Conservation (phyloP, 2,888 invertebrate species). For the Erpobdella octoculata region DNA sequence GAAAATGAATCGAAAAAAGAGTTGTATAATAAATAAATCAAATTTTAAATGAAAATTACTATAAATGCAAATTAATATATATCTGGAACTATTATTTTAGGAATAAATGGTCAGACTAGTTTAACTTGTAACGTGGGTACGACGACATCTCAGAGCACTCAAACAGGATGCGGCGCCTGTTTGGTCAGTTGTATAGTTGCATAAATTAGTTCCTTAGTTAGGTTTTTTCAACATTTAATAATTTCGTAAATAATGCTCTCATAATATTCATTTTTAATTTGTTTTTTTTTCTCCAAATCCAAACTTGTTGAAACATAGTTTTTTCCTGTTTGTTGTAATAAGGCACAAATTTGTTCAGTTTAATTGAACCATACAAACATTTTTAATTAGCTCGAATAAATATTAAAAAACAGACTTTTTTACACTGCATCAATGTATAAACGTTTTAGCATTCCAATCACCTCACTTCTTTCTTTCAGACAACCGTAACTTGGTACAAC, state of each 20-base stretch:
- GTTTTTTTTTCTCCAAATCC: neutral
- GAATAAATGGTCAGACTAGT: too few relatives aligned
- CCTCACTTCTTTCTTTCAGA: too few relatives aligned
- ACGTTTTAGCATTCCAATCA: too few relatives aligned
- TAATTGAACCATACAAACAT: too few relatives aligned
- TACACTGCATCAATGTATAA: too few relatives aligned
- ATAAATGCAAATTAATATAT: slow-evolving; percentile 1
- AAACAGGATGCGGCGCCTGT: neutral
- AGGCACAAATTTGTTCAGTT: too few relatives aligned
- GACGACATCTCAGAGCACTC: neutral
- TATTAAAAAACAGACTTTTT: neutral
- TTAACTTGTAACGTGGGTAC: neutral
- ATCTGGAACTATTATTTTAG: too few relatives aligned
- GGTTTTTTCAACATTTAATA: too few relatives aligned
- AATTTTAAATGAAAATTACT: neutral
- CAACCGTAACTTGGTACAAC: neutral
- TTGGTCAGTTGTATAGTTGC: neutral
- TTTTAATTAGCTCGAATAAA: neutral
- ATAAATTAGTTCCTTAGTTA: too few relatives aligned
- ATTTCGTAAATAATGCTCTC: too few relatives aligned
- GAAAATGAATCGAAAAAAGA: neutral
- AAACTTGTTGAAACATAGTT: too few relatives aligned
- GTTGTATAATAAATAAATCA: neutral
- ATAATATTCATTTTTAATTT: neutral
- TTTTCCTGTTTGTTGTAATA: too few relatives aligned